Evolutionary conservation across 2,113 vertebrate genomes (phyloP).

Genomic region (Halichoeres trimaculatus): DNA sequence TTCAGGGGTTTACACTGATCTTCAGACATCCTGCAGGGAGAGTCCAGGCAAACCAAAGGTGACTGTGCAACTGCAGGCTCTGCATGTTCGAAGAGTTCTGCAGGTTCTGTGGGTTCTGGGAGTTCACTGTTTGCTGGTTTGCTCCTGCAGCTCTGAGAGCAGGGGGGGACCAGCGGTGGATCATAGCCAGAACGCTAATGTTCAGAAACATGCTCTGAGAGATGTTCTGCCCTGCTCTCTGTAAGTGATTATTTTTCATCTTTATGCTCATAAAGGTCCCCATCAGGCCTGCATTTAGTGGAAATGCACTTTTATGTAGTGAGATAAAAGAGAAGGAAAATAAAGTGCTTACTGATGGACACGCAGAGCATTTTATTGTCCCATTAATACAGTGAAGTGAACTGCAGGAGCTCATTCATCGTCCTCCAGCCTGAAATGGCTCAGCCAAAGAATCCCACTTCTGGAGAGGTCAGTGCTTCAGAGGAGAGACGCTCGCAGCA

Average conservation of each 20-base stretch:
- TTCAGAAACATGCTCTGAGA: background rate
- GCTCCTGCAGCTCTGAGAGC: background rate
- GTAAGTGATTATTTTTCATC: slow-evolving; percentile 28
- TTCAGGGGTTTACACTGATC: too few relatives aligned
- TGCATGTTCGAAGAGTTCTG: too few relatives aligned
- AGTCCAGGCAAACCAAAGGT: too few relatives aligned
- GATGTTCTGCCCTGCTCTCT: background rate
- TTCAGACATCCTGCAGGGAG: too few relatives aligned
- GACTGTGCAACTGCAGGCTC: too few relatives aligned
- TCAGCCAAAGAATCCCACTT: slow-evolving; percentile 34
- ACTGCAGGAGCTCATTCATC: slow-evolving; percentile 38
- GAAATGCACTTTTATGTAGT: slow-evolving; percentile 28
- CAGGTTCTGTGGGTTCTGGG: too few relatives aligned
- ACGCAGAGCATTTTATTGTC: slow-evolving; percentile 25
- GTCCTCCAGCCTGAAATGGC: slow-evolving; percentile 1
- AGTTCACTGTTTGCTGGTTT: too few relatives aligned
- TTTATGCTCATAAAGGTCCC: slow-evolving; percentile 13
- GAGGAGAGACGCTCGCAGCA: slow-evolving; percentile 38
- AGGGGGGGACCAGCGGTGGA: too few relatives aligned
- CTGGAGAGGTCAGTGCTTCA: slow-evolving; percentile 32
- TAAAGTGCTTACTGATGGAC: slow-evolving; percentile 42
- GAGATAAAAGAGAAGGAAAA: slow-evolving; percentile 27
- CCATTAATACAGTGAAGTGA: slow-evolving; percentile 33
- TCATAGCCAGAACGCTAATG: background rate
- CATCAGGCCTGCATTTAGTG: slow-evolving; percentile 16